Base-by-base conservation (phyloP, 2,797 vertebrate genomes). In the Typhlichthys subterraneus region DNA sequence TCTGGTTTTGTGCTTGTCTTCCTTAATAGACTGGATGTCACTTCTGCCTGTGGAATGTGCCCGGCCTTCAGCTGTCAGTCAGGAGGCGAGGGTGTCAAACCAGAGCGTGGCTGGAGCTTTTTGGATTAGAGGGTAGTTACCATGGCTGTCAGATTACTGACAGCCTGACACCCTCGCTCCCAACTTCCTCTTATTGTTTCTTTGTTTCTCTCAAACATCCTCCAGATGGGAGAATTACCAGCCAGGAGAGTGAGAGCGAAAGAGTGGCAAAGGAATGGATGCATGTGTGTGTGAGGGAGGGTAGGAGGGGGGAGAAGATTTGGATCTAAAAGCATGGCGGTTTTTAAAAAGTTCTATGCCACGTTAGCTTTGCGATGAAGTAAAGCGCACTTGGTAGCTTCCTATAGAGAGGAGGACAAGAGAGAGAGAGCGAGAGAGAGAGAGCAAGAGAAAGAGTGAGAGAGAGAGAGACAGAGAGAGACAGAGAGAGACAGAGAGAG, bases 71-170 rank as follows among this genome's bases (percentile, higher is more conserved):
- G 95, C 97, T 98, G 97, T 99, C 97, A 99, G 95, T 99, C 97
- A 98, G 94, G 38, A 93, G 93, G 94, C 93, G 86, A 91, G 77
- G 29, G 94, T 99, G 97, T 98, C 97, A 98, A 95, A 93, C 70
- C 82, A 90, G 96, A 97, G 96, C 96, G 76, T 95, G 96, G 95
- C 96, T 97, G 95, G 92, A 98, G 95, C 95, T 88, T 91, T 94
- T 95, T 96, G 97, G 96, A 99, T 98, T 99, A 99, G 95, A 98
- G 96, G 95, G 95, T 97, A 98, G 96, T 99, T 98, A 98, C 97
- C 95, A 96, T 85, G 97, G 95, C 97, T 99, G 97, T 99, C 97
- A 99, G 94, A 96, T 95, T 96, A 94, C 96, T 98, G 97, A 99
- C 97, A 98, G 95, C 92, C 96, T 98, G 97, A 98, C 96, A 96